These are phyloP conservation scores for Anoplolepis gracilipes DNA, from an alignment of 1,140 invertebrate genomes.

Conservation along the genomic window DNA sequence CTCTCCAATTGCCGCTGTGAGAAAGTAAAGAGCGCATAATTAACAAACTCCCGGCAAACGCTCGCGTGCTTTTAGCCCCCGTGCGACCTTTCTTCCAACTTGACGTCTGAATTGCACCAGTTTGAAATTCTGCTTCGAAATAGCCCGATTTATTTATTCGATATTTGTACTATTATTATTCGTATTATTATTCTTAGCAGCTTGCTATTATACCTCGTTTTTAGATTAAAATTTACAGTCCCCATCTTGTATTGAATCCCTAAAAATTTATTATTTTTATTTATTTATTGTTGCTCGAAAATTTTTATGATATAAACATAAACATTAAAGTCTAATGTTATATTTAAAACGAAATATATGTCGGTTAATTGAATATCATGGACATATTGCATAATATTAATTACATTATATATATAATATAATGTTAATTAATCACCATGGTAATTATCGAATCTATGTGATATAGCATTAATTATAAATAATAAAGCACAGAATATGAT, in stretches of 20 bases:
- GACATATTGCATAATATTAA: not conserved
- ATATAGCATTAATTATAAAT: constrained; percentile 26
- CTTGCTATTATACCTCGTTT: too few relatives aligned
- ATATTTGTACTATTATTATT: too few relatives aligned
- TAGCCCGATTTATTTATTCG: not conserved
- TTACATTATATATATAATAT: not conserved
- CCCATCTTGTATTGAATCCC: not conserved
- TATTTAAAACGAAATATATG: not conserved
- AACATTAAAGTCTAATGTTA: not conserved
- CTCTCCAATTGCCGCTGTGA: constrained; percentile 58
- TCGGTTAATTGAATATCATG: not conserved
- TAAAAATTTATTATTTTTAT: too few relatives aligned
- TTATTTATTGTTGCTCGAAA: not conserved
- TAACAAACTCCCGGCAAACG: constrained; percentile 57
- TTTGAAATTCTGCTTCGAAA: not conserved
- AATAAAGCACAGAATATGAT: not conserved
- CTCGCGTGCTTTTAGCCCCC: constrained; percentile 23
- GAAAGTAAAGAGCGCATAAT: constrained; percentile 67
- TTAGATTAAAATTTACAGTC: not conserved
- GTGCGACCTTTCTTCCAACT: constrained; percentile 29
- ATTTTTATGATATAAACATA: not conserved
- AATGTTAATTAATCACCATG: not conserved
- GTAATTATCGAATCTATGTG: not conserved
- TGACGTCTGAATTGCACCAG: not conserved
- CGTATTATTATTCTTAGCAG: too few relatives aligned